Percentiles rank a stretch among this genome's conserved stretches.
These are phyloP conservation scores for Elephas maximus DNA, from an alignment of 2,113 vertebrate genomes.

Conservation along the genomic window DNA sequence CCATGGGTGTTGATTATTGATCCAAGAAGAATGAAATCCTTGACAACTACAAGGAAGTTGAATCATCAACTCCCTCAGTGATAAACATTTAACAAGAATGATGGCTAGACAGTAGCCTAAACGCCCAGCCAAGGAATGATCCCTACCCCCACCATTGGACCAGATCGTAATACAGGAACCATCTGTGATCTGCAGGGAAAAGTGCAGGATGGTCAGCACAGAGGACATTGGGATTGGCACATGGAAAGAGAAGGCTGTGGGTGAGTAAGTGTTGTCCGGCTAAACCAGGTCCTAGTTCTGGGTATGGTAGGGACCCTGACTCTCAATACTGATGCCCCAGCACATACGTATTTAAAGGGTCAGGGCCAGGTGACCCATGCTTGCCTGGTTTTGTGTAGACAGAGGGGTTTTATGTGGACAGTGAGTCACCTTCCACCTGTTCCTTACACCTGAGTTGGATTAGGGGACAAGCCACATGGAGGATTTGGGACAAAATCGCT, in stretches of 20 bases:
- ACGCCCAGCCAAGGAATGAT: background rate
- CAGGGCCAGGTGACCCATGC: accelerated
- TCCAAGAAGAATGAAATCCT: background rate
- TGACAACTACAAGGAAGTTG: background rate
- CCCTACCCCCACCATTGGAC: background rate
- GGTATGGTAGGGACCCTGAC: accelerated
- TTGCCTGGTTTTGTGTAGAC: background rate
- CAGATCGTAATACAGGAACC: background rate
- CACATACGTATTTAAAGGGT: accelerated
- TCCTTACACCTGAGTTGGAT: no score
- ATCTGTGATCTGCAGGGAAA: background rate
- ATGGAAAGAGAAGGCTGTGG: accelerated
- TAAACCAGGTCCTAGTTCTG: background rate
- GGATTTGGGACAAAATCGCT: background rate
- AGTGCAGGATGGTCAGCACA: accelerated
- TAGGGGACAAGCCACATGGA: background rate
- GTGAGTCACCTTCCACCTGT: no score
- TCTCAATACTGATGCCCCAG: accelerated
- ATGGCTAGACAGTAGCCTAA: background rate
- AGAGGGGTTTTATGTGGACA: no score
- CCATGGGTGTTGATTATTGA: background rate
- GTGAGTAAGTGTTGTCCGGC: accelerated
- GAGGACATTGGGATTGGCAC: background rate
- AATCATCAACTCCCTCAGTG: accelerated
- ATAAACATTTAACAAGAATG: background rate